phyloP scores from a whole-genome alignment of 2,113 vertebrate genomes.

The Hippoglossus stenolepis region DNA sequence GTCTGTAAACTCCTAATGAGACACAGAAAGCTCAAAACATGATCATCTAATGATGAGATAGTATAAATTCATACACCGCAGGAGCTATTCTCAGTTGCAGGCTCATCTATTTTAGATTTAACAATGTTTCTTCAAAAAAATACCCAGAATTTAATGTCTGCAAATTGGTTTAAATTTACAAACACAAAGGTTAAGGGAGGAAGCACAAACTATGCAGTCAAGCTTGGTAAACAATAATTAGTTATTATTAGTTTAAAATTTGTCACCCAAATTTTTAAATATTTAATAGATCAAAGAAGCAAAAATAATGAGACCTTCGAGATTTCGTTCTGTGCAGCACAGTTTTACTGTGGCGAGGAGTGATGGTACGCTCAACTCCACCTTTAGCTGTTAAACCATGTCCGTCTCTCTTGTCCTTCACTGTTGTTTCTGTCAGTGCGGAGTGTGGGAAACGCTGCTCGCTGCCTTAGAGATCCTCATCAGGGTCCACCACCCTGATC shows the following conservation, averaged over 20 bases:
- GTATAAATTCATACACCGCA: constrained; percentile 16
- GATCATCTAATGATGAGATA: constrained; percentile 23
- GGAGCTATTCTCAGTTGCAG: not conserved
- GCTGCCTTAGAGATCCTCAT: constrained; percentile 92
- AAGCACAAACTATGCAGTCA: not conserved
- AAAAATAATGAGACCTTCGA: not conserved
- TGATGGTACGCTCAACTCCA: not conserved
- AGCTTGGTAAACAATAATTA: not conserved
- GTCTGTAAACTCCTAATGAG: constrained; percentile 29
- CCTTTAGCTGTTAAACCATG: not conserved
- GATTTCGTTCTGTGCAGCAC: not conserved
- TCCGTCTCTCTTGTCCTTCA: not conserved
- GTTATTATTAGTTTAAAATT: not conserved
- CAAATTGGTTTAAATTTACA: not conserved
- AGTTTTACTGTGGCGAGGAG: not conserved
- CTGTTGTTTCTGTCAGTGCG: constrained; percentile 78
- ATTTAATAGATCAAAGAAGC: not conserved
- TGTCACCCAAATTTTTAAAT: too few relatives aligned
- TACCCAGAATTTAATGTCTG: not conserved
- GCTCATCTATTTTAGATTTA: not conserved
- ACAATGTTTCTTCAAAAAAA: not conserved
- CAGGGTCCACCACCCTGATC: constrained; percentile 91
- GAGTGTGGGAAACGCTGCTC: constrained; percentile 93
- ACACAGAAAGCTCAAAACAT: constrained; percentile 14
- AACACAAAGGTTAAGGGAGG: not conserved